Evolutionary conservation across 2,888 invertebrate genomes (phyloP).

Genomic region (Callinectes sapidus): DNA sequence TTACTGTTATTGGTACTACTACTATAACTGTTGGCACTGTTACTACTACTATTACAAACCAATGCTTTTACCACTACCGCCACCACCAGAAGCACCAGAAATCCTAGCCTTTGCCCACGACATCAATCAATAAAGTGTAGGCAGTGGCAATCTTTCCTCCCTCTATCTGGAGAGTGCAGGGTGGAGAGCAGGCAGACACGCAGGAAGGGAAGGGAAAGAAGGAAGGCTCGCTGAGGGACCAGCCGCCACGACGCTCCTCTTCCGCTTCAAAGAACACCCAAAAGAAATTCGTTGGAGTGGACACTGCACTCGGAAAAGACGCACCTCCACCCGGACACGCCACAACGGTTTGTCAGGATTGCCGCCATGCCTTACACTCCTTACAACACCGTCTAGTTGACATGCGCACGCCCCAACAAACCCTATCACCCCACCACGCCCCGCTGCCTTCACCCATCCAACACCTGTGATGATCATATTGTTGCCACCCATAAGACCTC

Average conservation of each 20-base stretch:
- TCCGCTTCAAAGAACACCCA: not conserved
- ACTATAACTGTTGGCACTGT: not conserved
- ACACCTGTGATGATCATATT: not conserved
- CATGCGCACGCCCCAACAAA: not conserved
- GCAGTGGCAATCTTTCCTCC: not conserved
- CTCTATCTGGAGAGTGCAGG: not conserved
- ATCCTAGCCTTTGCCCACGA: not conserved
- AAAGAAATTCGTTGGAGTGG: conserved; percentile 34
- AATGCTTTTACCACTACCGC: not conserved
- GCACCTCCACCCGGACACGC: not conserved
- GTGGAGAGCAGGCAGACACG: not conserved
- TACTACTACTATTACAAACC: not conserved
- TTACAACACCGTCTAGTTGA: not conserved
- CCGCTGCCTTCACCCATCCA: not conserved
- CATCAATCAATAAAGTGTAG: not conserved
- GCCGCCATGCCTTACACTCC: not conserved
- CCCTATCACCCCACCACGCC: not conserved
- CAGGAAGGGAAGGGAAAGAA: not conserved
- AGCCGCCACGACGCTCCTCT: conserved; percentile 7
- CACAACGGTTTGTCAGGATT: not conserved
- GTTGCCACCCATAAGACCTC: not conserved
- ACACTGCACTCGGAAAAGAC: not conserved
- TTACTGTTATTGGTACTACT: not conserved
- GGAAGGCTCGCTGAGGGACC: conserved; percentile 5
- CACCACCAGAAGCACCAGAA: not conserved